Evolutionary conservation across 2,113 vertebrate species (phyloP).

Genomic region (Grammomys surdaster): DNA sequence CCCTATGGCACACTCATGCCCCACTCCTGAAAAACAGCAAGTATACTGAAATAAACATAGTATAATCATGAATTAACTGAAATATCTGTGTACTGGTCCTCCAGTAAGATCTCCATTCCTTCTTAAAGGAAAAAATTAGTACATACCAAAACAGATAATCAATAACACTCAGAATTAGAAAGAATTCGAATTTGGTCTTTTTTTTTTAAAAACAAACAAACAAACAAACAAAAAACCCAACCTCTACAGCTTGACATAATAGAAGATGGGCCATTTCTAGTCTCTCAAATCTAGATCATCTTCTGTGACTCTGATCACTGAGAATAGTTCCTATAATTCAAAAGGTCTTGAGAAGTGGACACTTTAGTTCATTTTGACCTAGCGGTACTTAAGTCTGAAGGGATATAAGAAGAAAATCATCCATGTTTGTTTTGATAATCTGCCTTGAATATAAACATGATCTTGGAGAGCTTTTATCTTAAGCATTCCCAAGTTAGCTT

Average conservation of each 20-base stretch:
- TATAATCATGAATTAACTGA: background rate
- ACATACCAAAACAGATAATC: background rate
- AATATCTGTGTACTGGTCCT: background rate
- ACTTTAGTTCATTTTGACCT: background rate
- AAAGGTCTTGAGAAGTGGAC: background rate
- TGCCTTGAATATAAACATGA: background rate
- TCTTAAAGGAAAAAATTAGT: background rate
- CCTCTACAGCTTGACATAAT: background rate
- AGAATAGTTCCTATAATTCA: background rate
- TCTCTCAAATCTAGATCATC: background rate
- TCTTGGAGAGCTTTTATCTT: background rate
- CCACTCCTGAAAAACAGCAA: background rate
- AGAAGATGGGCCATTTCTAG: background rate
- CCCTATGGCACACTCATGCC: background rate
- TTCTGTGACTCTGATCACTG: background rate
- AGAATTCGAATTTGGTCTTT: slow-evolving; percentile 13
- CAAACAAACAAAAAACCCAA: background rate
- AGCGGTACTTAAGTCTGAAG: background rate
- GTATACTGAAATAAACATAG: background rate
- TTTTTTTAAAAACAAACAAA: background rate
- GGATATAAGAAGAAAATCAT: background rate
- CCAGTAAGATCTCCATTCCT: background rate
- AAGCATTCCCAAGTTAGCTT: background rate
- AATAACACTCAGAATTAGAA: background rate
- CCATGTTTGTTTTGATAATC: background rate